phyloP scores from a whole-genome alignment of 1,140 invertebrate species.

The Ganaspis sp. region DNA sequence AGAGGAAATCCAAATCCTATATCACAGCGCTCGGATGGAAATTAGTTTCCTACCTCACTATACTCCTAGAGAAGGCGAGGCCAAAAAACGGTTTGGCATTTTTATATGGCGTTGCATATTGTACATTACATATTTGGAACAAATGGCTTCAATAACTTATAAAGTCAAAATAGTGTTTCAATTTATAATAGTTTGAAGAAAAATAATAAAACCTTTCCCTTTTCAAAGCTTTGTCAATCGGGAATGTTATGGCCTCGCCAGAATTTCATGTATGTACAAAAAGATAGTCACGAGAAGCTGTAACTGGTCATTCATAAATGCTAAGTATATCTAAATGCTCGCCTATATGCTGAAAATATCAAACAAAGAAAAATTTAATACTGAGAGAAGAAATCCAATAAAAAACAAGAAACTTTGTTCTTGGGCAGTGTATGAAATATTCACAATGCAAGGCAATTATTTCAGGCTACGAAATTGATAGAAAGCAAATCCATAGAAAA shows the following conservation, averaged over 20 bases:
- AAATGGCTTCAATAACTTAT: background rate
- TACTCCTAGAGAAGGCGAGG: slow-evolving; percentile 42
- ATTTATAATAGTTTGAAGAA: background rate
- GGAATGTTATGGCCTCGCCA: background rate
- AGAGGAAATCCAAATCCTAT: slow-evolving; percentile 32
- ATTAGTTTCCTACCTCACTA: slow-evolving; percentile 42
- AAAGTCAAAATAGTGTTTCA: background rate
- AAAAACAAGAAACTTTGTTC: background rate
- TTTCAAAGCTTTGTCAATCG: too few species aligned
- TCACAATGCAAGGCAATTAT: background rate
- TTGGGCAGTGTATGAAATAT: slow-evolving; percentile 4
- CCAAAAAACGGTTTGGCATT: slow-evolving; percentile 58
- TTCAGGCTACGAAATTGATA: background rate
- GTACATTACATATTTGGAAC: background rate
- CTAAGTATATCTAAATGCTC: background rate
- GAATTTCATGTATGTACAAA: background rate
- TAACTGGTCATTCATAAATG: background rate
- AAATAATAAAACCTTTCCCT: slow-evolving; percentile 6
- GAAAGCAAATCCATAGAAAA: background rate
- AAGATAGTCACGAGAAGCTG: background rate
- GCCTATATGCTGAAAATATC: background rate
- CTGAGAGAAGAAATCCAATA: background rate
- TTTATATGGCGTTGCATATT: slow-evolving; percentile 56
- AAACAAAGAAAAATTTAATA: background rate
- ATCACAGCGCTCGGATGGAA: slow-evolving; percentile 47